phyloP scores from a whole-genome alignment of 2,113 vertebrate genomes.

The Ctenomys sociabilis region DNA sequence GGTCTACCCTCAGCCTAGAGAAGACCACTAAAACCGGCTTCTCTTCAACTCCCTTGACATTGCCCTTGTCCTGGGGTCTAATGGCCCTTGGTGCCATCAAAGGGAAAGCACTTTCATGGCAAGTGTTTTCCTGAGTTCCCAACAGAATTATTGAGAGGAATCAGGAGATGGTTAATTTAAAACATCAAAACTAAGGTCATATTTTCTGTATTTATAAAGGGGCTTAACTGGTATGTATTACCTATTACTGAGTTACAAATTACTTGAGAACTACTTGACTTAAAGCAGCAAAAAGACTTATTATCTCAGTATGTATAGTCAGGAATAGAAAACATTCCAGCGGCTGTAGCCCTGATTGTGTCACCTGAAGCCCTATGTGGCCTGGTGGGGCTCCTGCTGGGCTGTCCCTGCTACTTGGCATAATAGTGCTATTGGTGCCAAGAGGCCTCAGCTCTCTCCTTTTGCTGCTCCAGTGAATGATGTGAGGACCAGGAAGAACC shows the following conservation, averaged over 20 bases:
- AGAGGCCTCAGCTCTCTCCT: background rate
- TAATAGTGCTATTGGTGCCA: background rate
- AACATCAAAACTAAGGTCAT: background rate
- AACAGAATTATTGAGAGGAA: background rate
- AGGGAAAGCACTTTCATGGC: background rate
- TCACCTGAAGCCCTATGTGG: background rate
- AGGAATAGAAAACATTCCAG: background rate
- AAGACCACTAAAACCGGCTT: background rate
- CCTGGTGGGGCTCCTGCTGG: background rate
- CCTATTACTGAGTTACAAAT: slow-evolving; percentile 13
- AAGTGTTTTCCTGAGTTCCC: background rate
- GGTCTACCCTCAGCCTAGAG: background rate
- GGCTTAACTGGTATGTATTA: background rate
- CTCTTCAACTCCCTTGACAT: background rate
- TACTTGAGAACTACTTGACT: background rate
- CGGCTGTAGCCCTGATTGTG: background rate
- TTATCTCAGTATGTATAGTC: background rate
- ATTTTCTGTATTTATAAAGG: background rate
- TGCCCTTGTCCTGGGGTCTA: background rate
- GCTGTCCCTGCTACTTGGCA: background rate
- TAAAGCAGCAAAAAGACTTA: background rate
- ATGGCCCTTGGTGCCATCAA: background rate
- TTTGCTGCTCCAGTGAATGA: background rate
- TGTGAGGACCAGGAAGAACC: background rate
- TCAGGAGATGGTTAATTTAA: background rate